Evolutionary conservation across 2,797 vertebrate genomes (phyloP), one percentile per base, ranked within the genome.

Genomic region (Propithecus deckenii): DNA sequence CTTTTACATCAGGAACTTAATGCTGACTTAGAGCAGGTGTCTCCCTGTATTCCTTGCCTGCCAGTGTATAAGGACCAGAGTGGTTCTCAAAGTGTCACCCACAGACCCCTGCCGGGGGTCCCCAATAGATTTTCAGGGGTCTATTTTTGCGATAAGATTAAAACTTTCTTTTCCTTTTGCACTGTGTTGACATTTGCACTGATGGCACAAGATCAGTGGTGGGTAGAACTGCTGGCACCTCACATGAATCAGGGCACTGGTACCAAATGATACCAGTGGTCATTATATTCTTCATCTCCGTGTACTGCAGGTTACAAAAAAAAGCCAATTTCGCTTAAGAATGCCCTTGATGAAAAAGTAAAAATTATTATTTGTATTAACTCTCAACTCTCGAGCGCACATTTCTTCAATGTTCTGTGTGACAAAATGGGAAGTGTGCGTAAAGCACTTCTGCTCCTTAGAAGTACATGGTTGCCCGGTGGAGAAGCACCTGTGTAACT

Each of bases 401-500:
- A 4, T 20, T 20, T 11, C 32, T 86, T 67, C 3, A 41, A 38
- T 4, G 25, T n/a, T 43, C 74, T 18, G 23, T 0, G 8, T 28
- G 84, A 23, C n/a, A n/a, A 30, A 12, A 32, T 0, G n/a, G 35
- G 67, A 22, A 7, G 41, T 2, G 7, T 5, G n/a, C 8, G 3
- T 0, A 6, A n/a, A 17, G 50, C 38, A 3, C 10, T 43, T 59
- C 1, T 23, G 1, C 20, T 41, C 23, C 30, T 0, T 0, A 0
- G 61, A 71, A 25, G 28, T 0, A 18, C 5, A 7, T 2, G 50
- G 38, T 22, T 35, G 22, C 38, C 50, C 41, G 1, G 28, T 43
- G 59, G 15, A 67, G 28, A 50, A 50, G 46, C 11, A 13, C 71
- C 28, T 4, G 9, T 15, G 63, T 12, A 38, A 71, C 4, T 30